Conservation (phyloP, 1,140 invertebrate species). For the Probaryconus sp. region DNA sequence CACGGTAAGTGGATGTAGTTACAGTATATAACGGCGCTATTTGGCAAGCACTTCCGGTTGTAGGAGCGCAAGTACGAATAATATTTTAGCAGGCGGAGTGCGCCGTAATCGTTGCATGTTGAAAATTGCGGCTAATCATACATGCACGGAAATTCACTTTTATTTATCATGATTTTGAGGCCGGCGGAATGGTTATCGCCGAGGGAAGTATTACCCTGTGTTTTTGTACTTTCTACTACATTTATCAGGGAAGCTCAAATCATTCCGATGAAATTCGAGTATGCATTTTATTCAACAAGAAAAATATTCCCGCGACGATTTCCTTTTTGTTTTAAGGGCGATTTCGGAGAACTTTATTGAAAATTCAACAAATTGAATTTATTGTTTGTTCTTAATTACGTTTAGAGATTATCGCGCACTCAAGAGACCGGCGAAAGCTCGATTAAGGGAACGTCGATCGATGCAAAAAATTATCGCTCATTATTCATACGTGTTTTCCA, state of each 20-base stretch:
- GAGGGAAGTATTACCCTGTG: conserved; percentile 13
- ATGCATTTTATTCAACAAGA: background rate
- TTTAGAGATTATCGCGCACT: background rate
- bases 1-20: conserved; percentile 44
- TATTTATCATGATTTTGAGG: conserved; percentile 40
- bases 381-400: too few relatives aligned
- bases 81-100: conserved; percentile 48
- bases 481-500: too few relatives aligned
- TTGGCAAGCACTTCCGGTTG: conserved; percentile 60
- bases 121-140: conserved; percentile 61
- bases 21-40: conserved; percentile 54
- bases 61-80: conserved; percentile 50
- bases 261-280: too few relatives aligned
- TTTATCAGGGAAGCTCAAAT: conserved; percentile 21
- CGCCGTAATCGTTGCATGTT: conserved; percentile 58
- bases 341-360: too few relatives aligned
- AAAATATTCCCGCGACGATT: background rate
- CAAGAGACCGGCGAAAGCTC: too few relatives aligned
- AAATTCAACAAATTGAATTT: too few relatives aligned
- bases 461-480: too few relatives aligned
- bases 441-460: too few relatives aligned
- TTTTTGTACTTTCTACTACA: conserved; percentile 33
- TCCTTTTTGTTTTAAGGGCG: too few relatives aligned
- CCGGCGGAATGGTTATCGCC: conserved; percentile 3
- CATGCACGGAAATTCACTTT: conserved; percentile 48